These are phyloP conservation scores for Epinotia demarniana DNA, from an alignment of 2,888 invertebrate species.

Conservation along the genomic window DNA sequence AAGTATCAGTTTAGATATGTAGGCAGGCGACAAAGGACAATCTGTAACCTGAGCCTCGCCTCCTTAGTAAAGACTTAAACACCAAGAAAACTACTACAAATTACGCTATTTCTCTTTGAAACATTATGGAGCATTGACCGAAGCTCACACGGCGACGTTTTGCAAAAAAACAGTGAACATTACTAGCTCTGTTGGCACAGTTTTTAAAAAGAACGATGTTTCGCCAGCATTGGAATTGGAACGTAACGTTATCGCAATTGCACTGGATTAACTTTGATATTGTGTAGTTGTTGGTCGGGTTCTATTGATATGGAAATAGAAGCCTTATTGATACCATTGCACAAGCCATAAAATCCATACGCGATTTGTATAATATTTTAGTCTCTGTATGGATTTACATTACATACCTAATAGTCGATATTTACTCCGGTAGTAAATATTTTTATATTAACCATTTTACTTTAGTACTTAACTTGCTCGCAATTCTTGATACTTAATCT, in stretches of 20 bases:
- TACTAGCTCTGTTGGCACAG: background rate
- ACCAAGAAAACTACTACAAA: background rate
- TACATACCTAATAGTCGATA: no score
- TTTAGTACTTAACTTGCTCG: no score
- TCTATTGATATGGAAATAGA: background rate
- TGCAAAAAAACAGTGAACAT: background rate
- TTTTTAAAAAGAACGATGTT: background rate
- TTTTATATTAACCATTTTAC: no score
- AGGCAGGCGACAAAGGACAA: conserved; percentile 11
- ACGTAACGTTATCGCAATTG: background rate
- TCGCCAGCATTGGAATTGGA: background rate
- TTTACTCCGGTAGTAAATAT: no score
- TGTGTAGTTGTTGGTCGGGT: background rate
- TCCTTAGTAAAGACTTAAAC: background rate
- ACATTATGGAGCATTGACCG: conserved; percentile 7
- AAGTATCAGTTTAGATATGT: no score
- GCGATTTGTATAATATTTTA: background rate
- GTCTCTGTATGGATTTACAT: no score
- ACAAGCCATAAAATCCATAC: background rate
- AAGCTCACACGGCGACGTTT: background rate
- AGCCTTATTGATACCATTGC: background rate
- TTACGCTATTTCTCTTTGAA: background rate
- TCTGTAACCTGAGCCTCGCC: background rate
- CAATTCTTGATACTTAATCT: no score
- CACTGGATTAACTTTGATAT: background rate